A percentile compares a stretch with the other conserved stretches of the same genome.
Conservation (phyloP, 35 echinoderm and acorn worm species). For the Eucidaris tribuloides region DNA sequence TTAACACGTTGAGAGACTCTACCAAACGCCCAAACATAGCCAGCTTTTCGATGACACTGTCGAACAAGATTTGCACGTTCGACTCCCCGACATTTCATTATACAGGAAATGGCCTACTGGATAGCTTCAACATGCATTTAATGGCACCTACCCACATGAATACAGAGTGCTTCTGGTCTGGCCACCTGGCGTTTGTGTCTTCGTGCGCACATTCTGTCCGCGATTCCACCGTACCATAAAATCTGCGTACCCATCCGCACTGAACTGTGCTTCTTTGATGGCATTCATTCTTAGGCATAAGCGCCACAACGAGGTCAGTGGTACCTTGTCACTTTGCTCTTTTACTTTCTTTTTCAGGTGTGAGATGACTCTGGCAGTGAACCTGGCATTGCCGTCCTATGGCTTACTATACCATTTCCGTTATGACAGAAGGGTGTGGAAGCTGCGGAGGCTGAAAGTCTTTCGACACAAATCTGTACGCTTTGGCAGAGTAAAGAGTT, state of each 20-base stretch:
- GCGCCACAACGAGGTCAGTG: background rate
- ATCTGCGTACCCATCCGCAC: background rate
- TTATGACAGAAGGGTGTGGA: conserved; percentile 31
- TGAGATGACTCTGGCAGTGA: conserved; percentile 28
- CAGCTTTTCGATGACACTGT: background rate
- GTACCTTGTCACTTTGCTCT: background rate
- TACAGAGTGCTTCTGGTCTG: conserved; percentile 33
- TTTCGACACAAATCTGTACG: conserved; percentile 51
- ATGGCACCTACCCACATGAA: conserved; percentile 46
- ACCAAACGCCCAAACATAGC: background rate
- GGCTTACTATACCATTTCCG: conserved; percentile 45
- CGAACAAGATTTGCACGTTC: background rate
- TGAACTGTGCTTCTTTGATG: background rate
- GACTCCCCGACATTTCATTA: conserved; percentile 19
- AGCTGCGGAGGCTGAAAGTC: conserved; percentile 43
- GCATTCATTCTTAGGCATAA: background rate
- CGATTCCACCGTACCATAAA: conserved; percentile 24
- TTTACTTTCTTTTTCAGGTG: conserved; percentile 21
- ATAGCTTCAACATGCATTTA: conserved; percentile 13
- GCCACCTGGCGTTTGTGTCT: background rate
- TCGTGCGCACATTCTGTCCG: background rate
- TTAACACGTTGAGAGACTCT: conserved; percentile 43
- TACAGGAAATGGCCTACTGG: conserved; percentile 40
- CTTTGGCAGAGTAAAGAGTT: conserved; percentile 64
- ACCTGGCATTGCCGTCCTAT: conserved; percentile 34